A percentile compares a stretch with the other conserved stretches of the same genome.
These are phyloP conservation scores for Thera britannica DNA, from an alignment of 2,888 invertebrate genomes.

Conservation along the genomic window DNA sequence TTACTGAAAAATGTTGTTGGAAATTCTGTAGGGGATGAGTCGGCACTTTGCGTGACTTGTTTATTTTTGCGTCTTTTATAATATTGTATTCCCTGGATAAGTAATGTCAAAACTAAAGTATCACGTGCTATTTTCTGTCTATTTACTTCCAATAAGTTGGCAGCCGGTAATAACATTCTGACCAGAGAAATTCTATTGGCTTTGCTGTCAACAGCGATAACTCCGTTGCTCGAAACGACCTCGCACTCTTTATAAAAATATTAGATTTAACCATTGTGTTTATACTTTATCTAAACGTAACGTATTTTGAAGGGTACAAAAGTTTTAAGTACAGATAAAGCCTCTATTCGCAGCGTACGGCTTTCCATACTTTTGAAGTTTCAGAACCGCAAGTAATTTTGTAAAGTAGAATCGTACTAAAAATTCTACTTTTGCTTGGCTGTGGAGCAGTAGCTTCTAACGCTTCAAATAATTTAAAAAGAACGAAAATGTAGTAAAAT, in stretches of 20 bases:
- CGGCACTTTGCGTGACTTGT: conserved; percentile 10
- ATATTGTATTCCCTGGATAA: conserved; percentile 11
- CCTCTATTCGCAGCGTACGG: neutral
- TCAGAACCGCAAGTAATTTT: neutral
- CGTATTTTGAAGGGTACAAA: neutral
- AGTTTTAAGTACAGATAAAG: neutral
- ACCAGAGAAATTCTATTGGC: neutral
- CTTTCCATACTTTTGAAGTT: neutral
- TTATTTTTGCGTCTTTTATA: conserved; percentile 5
- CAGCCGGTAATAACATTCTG: conserved; percentile 3
- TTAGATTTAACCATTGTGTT: neutral
- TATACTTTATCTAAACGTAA: neutral
- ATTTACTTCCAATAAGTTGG: conserved; percentile 1
- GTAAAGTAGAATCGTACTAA: neutral
- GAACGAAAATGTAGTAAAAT: too few relatives aligned
- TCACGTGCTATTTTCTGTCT: conserved; percentile 7
- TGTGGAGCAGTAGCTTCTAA: neutral
- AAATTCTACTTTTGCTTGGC: neutral
- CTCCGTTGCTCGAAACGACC: neutral
- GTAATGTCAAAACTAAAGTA: conserved; percentile 8
- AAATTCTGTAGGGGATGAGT: conserved; percentile 5
- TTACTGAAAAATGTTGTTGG: neutral
- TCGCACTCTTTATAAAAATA: neutral
- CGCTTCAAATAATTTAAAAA: neutral
- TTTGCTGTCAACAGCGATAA: conserved; percentile 5